Evolutionary conservation across 2,113 vertebrate species (phyloP).

Genomic region (Rhinoderma darwinii): DNA sequence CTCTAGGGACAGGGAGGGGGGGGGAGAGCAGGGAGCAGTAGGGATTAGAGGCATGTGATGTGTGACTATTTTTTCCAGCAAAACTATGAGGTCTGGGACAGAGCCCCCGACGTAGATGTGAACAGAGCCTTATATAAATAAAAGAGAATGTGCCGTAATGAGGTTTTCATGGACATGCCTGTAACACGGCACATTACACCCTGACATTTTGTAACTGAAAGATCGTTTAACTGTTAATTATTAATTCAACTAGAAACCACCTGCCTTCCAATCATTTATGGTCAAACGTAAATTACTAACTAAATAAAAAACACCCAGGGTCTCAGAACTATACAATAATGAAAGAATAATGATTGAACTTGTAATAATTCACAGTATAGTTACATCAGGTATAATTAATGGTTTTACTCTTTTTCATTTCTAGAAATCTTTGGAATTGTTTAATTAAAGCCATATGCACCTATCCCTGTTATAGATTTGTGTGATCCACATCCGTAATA

Average conservation of each 20-base stretch:
- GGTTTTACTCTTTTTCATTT: not conserved
- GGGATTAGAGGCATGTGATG: no score
- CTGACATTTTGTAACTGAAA: not conserved
- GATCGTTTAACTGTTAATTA: slow-evolving; percentile 43
- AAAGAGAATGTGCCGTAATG: not conserved
- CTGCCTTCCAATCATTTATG: not conserved
- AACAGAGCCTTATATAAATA: not conserved
- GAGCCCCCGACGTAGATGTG: no score
- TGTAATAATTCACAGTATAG: slow-evolving; percentile 5
- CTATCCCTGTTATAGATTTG: not conserved
- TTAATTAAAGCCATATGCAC: not conserved
- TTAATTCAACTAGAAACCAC: not conserved
- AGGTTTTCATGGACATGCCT: not conserved
- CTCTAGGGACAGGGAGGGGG: no score
- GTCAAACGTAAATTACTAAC: not conserved
- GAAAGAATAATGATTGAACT: not conserved
- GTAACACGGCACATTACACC: not conserved
- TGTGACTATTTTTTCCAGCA: no score
- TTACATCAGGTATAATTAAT: slow-evolving; percentile 12
- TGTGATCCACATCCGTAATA: not conserved
- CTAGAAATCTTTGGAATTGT: not conserved
- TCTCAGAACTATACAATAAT: slow-evolving; percentile 10
- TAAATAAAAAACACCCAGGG: not conserved
- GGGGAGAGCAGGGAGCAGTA: no score
- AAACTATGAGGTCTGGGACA: no score